These are phyloP conservation scores for Trichonephila inaurata DNA, from an alignment of 1,140 invertebrate genomes.

Conservation along the genomic window DNA sequence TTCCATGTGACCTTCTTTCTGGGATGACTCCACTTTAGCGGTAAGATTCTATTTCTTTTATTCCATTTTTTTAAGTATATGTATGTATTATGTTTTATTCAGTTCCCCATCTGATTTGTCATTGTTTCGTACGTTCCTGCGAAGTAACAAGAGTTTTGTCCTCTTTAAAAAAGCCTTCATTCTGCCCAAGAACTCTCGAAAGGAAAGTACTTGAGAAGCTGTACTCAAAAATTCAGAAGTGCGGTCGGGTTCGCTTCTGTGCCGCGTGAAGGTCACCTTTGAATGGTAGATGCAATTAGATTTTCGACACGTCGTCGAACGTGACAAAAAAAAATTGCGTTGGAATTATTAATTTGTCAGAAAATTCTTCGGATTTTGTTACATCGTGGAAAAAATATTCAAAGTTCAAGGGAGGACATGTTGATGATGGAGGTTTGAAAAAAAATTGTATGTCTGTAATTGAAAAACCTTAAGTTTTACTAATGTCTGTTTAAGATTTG, in stretches of 20 bases:
- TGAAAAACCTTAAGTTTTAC: no score
- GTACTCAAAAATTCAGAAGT: background rate
- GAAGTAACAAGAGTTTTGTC: background rate
- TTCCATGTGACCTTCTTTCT: constrained; percentile 35
- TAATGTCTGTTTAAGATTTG: no score
- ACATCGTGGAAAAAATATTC: no score
- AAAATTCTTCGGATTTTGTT: no score
- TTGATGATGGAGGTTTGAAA: no score
- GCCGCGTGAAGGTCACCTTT: background rate
- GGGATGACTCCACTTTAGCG: constrained; percentile 18
- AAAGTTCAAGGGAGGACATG: no score
- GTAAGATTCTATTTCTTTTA: background rate
- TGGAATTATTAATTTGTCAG: no score
- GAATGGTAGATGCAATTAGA: background rate
- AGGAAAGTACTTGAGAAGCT: background rate
- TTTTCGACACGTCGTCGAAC: background rate
- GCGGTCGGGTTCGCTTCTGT: background rate
- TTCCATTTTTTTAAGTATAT: constrained; percentile 11
- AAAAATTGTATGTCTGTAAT: no score
- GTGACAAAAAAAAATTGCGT: background rate
- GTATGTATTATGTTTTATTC: constrained; percentile 40
- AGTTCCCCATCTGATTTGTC: constrained; percentile 30
- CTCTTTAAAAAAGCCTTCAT: background rate
- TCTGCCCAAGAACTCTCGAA: background rate
- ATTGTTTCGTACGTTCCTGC: background rate